Conservation (phyloP, 2,113 vertebrate species). For the Larimichthys polyactis region DNA sequence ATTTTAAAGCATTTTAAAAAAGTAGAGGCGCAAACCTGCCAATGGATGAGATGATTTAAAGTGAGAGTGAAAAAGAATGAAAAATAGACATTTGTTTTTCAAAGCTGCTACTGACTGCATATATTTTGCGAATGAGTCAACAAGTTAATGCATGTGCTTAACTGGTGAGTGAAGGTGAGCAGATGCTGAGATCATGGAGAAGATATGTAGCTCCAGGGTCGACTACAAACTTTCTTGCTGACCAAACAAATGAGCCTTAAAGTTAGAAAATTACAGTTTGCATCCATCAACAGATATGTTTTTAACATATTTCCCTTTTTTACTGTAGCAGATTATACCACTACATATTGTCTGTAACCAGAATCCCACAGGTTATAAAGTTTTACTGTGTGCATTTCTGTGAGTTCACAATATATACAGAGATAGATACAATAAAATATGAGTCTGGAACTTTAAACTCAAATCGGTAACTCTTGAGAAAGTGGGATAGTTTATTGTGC, state of each 20-base stretch:
- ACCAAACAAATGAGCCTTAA: conserved; percentile 19
- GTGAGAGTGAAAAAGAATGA: not conserved
- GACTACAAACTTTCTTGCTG: not conserved
- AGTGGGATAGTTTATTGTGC: not conserved
- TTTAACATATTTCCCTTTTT: not conserved
- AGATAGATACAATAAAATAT: not conserved
- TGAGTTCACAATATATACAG: not conserved
- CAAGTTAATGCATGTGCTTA: conserved; percentile 12
- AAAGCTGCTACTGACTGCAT: not conserved
- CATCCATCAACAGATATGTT: not conserved
- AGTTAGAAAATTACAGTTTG: too few relatives aligned
- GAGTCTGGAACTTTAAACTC: not conserved
- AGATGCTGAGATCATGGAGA: conserved; percentile 16
- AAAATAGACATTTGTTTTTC: not conserved
- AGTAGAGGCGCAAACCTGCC: not conserved
- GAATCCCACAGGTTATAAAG: conserved; percentile 10
- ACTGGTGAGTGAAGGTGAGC: not conserved
- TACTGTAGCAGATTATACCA: not conserved
- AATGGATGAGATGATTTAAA: not conserved
- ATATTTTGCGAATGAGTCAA: not conserved
- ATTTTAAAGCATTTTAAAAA: not conserved
- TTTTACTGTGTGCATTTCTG: conserved; percentile 17
- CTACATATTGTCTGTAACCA: not conserved
- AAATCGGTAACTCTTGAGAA: not conserved
- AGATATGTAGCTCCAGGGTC: conserved; percentile 30